Conservation (phyloP, 2,797 vertebrate species). For the Hippopotamyrus pictus region DNA sequence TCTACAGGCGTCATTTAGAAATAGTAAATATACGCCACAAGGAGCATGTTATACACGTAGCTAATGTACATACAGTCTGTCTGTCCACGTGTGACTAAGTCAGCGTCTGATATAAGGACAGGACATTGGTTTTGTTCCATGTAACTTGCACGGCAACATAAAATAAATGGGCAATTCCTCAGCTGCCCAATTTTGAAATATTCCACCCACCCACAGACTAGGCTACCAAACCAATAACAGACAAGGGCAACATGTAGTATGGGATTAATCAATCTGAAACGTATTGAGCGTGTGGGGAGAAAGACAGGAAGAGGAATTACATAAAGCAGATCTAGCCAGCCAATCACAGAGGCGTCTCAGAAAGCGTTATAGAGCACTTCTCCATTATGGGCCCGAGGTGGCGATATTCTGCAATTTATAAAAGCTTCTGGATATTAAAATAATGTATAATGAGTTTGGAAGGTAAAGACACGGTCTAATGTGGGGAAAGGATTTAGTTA, state of each 20-base stretch:
- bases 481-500: not conserved
- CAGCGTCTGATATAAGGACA: not conserved
- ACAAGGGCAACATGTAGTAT: not conserved
- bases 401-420: not conserved
- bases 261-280: conserved; percentile 34
- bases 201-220: conserved; percentile 39
- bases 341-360: not conserved
- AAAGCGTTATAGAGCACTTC: not conserved
- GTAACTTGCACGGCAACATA: not conserved
- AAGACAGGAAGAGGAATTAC: conserved; percentile 33
- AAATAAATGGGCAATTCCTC: conserved; percentile 5
- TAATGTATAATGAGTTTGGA: not conserved
- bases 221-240: conserved; percentile 32
- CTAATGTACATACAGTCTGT: not conserved
- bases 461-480: not conserved
- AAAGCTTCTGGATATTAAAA: not conserved
- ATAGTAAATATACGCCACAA: not conserved
- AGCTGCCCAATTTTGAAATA: conserved; percentile 46
- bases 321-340: not conserved
- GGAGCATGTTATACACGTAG: not conserved
- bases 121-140: not conserved
- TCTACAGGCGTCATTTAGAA: not conserved
- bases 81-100: not conserved
- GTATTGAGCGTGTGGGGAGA: conserved; percentile 32
- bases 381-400: not conserved